Evolutionary conservation across 1,140 invertebrate genomes (phyloP).

Genomic region (Hetaerina americana): DNA sequence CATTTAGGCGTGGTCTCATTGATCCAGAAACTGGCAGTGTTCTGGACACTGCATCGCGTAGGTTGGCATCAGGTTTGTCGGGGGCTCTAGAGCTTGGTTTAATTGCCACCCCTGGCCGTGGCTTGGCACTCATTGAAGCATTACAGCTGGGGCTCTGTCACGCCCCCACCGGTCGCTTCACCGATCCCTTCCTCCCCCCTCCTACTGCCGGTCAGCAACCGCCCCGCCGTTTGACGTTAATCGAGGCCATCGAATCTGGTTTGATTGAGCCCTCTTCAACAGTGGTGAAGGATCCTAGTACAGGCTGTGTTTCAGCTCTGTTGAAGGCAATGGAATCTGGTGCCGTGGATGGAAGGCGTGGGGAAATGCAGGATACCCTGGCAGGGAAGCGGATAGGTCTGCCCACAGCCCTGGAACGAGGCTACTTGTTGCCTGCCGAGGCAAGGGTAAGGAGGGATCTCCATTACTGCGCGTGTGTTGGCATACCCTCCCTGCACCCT

Average conservation of each 20-base stretch:
- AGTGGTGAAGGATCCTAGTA: constrained; percentile 65
- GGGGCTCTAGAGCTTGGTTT: constrained; percentile 63
- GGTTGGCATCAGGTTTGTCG: constrained; percentile 50
- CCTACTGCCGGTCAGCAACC: constrained; percentile 48
- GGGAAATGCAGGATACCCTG: constrained; percentile 49
- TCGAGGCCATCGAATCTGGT: constrained; percentile 58
- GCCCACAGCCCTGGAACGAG: constrained; percentile 72
- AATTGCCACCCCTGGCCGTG: constrained; percentile 56
- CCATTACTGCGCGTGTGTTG: not conserved
- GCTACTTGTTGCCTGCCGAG: constrained; percentile 76
- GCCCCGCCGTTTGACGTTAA: constrained; percentile 48
- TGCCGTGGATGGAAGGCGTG: constrained; percentile 58
- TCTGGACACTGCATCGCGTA: constrained; percentile 65
- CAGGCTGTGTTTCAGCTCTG: constrained; percentile 58
- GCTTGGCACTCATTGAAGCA: constrained; percentile 67
- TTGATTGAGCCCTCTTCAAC: constrained; percentile 74
- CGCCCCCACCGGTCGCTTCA: constrained; percentile 59
- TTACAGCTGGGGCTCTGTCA: constrained; percentile 73
- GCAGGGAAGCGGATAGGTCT: constrained; percentile 61
- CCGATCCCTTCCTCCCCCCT: constrained; percentile 60
- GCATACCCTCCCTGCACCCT: not conserved
- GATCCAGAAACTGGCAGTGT: constrained; percentile 76
- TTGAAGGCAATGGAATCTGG: constrained; percentile 62
- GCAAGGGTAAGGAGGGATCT: constrained; percentile 64
- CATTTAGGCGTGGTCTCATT: constrained; percentile 71